phyloP scores from a whole-genome alignment of 2,113 vertebrate species.

The Tragelaphus imberbis region DNA sequence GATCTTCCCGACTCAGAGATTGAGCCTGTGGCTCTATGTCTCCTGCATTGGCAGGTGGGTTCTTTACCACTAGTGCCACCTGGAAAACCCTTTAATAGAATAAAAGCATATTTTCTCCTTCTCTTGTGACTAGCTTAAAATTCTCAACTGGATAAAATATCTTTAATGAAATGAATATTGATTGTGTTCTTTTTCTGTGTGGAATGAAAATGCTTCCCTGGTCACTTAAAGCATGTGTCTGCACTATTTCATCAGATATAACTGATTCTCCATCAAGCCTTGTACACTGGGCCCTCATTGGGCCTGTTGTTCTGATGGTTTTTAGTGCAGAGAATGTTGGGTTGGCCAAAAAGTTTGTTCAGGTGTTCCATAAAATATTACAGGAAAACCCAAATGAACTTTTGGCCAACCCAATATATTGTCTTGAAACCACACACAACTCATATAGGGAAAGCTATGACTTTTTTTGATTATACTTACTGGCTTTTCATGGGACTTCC shows the following conservation, averaged over 20 bases:
- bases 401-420: not conserved
- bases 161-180: not conserved
- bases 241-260: not conserved
- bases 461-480: not conserved
- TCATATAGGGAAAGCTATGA: not conserved
- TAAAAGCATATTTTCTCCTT: not conserved
- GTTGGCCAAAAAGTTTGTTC: not conserved
- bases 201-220: not conserved
- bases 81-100: not conserved
- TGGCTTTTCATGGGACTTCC: not conserved
- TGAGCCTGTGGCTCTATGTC: not conserved
- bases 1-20: not conserved
- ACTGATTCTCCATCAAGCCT: not conserved
- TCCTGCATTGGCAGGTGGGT: not conserved
- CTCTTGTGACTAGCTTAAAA: not conserved
- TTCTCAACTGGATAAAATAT: not conserved
- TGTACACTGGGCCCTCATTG: not conserved
- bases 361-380: not conserved
- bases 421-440: not conserved
- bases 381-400: not conserved
- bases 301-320: rapidly evolving
- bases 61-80: not conserved
- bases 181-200: not conserved
- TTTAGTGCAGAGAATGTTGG: not conserved
- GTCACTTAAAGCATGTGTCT: not conserved